phyloP scores from a whole-genome alignment of 2,888 invertebrate genomes.

The Drosophila recens region DNA sequence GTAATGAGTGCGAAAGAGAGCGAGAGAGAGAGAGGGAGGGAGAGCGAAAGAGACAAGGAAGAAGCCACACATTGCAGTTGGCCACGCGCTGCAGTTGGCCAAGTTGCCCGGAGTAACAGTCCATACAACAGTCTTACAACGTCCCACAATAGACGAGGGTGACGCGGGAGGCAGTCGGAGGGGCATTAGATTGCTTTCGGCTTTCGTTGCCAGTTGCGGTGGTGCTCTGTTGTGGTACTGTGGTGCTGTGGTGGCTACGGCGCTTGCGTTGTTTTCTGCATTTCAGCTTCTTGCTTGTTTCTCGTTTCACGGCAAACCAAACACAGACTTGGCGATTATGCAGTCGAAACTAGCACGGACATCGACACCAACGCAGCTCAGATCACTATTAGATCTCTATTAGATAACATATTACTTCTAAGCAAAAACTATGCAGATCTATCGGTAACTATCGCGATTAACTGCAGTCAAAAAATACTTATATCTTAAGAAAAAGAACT shows the following conservation, averaged over 20 bases:
- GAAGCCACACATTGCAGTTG: slow-evolving; percentile 73
- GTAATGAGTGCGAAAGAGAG: slow-evolving; percentile 10
- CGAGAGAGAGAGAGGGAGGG: background rate
- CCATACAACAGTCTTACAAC: slow-evolving; percentile 1
- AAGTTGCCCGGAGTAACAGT: slow-evolving; percentile 24
- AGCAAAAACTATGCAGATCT: background rate
- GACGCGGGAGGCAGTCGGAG: background rate
- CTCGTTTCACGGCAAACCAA: slow-evolving; percentile 29
- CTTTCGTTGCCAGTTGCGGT: slow-evolving; percentile 41
- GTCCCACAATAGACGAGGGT: background rate
- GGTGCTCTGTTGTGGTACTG: slow-evolving; percentile 11
- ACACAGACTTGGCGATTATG: slow-evolving; percentile 44
- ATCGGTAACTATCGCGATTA: background rate
- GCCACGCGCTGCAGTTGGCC: slow-evolving; percentile 51
- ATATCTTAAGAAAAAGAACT: background rate
- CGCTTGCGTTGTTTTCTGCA: slow-evolving; percentile 50
- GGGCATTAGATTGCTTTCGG: background rate
- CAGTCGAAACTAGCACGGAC: slow-evolving; percentile 56
- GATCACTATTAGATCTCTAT: slow-evolving; percentile 19
- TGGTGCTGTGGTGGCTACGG: background rate
- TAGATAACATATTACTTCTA: slow-evolving; percentile 23
- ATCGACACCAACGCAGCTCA: slow-evolving; percentile 39
- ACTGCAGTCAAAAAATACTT: background rate
- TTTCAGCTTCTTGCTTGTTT: slow-evolving; percentile 37
- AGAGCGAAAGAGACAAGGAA: slow-evolving; percentile 21